Percentiles rank a stretch among this genome's conserved stretches.
Conservation (phyloP, 2,797 vertebrate genomes). For the Tragopan temminckii region DNA sequence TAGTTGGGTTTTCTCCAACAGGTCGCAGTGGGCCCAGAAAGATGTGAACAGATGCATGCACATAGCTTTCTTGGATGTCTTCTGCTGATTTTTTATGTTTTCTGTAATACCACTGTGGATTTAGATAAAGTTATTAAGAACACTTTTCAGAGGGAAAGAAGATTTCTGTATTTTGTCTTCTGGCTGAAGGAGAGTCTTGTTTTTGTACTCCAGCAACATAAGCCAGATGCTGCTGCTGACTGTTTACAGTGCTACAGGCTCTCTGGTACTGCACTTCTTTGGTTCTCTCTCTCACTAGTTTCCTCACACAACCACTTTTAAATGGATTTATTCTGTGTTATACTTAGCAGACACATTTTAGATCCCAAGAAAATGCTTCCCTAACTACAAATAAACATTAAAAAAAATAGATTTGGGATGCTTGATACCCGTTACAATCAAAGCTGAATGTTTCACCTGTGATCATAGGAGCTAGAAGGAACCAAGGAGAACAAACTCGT, state of each 20-base stretch:
- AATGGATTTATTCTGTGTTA: constrained; percentile 41
- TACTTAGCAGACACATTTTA: constrained; percentile 32
- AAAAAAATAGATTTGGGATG: constrained; percentile 32
- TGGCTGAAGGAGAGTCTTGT: neutral
- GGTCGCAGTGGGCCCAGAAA: neutral
- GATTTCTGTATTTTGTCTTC: neutral
- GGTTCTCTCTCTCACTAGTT: constrained; percentile 7
- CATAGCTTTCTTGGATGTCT: neutral
- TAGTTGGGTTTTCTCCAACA: neutral
- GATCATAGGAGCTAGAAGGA: constrained; percentile 35
- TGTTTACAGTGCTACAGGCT: constrained; percentile 25
- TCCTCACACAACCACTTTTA: neutral
- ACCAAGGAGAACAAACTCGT: neutral
- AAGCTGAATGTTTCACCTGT: constrained; percentile 3
- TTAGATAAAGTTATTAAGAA: neutral
- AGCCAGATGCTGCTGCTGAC: neutral
- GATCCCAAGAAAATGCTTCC: neutral
- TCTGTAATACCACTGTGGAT: neutral
- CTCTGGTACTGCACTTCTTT: constrained; percentile 37
- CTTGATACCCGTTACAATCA: constrained; percentile 12
- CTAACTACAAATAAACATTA: constrained; percentile 45
- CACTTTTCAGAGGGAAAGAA: neutral
- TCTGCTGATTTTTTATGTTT: neutral
- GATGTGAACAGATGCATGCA: neutral
- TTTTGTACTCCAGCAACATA: neutral